A percentile compares a stretch with the other conserved stretches of the same genome.
Evolutionary conservation across 2,797 vertebrate species (phyloP).

Genomic region (Sarcoramphus papa): DNA sequence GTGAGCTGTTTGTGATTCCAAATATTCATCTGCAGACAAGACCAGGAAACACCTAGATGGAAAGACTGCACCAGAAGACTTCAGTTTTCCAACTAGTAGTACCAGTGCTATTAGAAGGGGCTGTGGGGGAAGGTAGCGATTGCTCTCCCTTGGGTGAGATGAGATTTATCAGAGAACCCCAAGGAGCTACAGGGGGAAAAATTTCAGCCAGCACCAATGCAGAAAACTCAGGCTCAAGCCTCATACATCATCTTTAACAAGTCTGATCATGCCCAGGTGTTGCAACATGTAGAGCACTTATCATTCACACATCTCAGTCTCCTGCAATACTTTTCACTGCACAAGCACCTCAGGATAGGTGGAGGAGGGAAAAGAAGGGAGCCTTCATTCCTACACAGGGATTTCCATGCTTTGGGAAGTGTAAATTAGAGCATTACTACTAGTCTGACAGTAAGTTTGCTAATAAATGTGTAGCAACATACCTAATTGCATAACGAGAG

Average conservation of each 20-base stretch:
- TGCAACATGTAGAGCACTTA: background rate
- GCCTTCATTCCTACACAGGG: constrained; percentile 7
- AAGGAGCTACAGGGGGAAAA: background rate
- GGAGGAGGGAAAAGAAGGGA: constrained; percentile 41
- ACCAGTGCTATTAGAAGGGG: background rate
- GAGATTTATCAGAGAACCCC: background rate
- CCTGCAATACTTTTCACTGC: background rate
- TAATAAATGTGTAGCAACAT: constrained; percentile 54
- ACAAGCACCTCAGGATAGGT: background rate
- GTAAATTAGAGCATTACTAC: constrained; percentile 55
- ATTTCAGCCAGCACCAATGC: background rate
- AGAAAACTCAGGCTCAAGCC: background rate
- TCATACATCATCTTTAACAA: background rate
- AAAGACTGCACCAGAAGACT: background rate
- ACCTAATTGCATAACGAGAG: constrained; percentile 15
- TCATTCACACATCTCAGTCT: background rate
- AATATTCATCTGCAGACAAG: background rate
- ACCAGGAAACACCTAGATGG: background rate
- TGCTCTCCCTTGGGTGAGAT: background rate
- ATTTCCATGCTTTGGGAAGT: constrained; percentile 59
- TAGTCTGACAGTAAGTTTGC: constrained; percentile 44
- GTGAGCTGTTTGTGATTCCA: background rate
- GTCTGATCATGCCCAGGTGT: background rate
- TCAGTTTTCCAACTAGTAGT: background rate
- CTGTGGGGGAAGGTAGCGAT: background rate